Conservation (phyloP, 2,797 vertebrate species). For the Crossoptilon crossoptilon region DNA sequence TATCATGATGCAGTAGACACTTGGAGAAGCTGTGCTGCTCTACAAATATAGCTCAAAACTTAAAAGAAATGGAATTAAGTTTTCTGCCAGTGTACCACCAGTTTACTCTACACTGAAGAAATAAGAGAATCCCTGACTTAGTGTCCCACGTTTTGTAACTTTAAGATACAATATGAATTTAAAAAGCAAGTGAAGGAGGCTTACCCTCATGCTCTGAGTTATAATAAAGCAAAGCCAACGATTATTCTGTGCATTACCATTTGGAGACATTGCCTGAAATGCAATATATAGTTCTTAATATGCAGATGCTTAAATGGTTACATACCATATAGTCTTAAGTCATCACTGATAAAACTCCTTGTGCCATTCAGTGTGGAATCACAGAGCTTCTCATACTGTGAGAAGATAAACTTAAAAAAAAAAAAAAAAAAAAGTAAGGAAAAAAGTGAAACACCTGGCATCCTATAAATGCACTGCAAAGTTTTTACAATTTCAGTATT, state of each 20-base stretch:
- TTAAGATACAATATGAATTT: not conserved
- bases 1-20: not conserved
- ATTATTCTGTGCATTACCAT: not conserved
- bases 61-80: not conserved
- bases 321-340: not conserved
- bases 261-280: not conserved
- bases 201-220: not conserved
- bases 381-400: not conserved
- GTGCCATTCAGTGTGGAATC: not conserved
- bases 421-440: too few relatives aligned
- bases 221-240: not conserved
- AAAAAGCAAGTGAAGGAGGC: not conserved
- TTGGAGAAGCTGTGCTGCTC: not conserved
- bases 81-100: not conserved
- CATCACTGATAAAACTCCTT: not conserved
- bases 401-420: not conserved
- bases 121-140: not conserved
- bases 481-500: not conserved
- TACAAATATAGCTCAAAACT: conserved; percentile 3
- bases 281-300: not conserved
- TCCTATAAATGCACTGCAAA: not conserved
- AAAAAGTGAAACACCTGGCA: not conserved
- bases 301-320: not conserved
- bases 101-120: not conserved
- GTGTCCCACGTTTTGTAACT: not conserved